Base-by-base conservation (phyloP, 2,888 invertebrate species). In the Cephus sareptanus region DNA sequence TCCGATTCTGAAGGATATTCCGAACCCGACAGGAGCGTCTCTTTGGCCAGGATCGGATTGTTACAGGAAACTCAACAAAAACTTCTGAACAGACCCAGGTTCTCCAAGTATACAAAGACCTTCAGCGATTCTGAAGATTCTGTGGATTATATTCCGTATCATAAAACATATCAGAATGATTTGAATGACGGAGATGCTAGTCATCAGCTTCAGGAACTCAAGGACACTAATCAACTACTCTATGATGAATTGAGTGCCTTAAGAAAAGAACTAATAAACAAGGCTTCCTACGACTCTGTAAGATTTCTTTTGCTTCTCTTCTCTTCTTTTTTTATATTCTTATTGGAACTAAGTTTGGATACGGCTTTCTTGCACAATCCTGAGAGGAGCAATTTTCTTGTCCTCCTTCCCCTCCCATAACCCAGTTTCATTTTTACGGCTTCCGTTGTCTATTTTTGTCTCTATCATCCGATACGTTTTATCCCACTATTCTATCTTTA, bases 1-100 rank as follows among this genome's bases (percentile, higher is more conserved):
- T 94, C 95, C 2, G 97, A 97, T 88, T 96, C 97, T 0, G 97
- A 97, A 89, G 95, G 96, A 56, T 97, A 97, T 95, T 97, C 97
- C 0, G 97, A 97, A 88, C 97, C 97, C 0, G 97, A 97, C 88
- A 93, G 96, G 74, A 95, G 94, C 80, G 96, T 97, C 3, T 97
- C 97, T 0, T 92, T 95, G 80, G 96, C 96, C 0, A 94, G 97
- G 81, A 97, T 97, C 34, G 97, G 97, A 0, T 87, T 95, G 3
- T 93, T 93, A 76, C 94, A 94, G 75, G 91, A 90, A 12, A 88
- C 88, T 77, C 84, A 85, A 2, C 85, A 87, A 34, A 89, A 87
- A 40, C n/a, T 80, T 23, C 80, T 78, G 30, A 79, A 75, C 34
- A 84, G 89, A 69, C 78, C 85, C 0, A 86, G 89, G 35, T 83